These are phyloP conservation scores for Andricus quercusramuli DNA, from an alignment of 2,888 invertebrate genomes.

Conservation along the genomic window DNA sequence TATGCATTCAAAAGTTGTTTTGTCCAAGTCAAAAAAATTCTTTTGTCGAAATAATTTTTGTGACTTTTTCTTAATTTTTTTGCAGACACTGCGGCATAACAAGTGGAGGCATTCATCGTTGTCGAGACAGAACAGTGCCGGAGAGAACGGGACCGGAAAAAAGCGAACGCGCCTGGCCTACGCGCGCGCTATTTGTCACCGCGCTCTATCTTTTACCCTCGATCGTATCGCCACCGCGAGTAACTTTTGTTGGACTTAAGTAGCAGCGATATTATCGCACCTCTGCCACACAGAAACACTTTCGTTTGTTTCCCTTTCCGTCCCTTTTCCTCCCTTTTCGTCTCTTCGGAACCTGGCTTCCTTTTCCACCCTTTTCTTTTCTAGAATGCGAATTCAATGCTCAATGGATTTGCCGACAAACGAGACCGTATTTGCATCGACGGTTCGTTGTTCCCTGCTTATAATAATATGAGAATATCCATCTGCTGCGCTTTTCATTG, in stretches of 20 bases:
- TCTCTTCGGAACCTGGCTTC: background rate
- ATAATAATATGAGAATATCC: conserved; percentile 38
- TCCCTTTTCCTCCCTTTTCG: background rate
- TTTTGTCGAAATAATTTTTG: too few relatives aligned
- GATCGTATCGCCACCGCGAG: conserved; percentile 33
- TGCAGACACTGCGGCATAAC: background rate
- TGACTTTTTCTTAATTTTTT: too few relatives aligned
- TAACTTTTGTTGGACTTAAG: conserved; percentile 20
- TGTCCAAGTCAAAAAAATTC: too few relatives aligned
- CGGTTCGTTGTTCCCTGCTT: conserved; percentile 6
- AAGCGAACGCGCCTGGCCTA: conserved; percentile 51
- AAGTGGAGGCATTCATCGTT: conserved; percentile 30
- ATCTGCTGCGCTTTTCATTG: conserved; percentile 6
- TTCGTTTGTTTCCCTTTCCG: background rate
- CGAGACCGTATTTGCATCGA: conserved; percentile 28
- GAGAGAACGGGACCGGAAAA: conserved; percentile 53
- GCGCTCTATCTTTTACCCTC: conserved; percentile 26
- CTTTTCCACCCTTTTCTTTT: conserved; percentile 12
- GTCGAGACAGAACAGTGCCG: conserved; percentile 52
- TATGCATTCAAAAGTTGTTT: too few relatives aligned
- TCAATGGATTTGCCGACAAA: conserved; percentile 39
- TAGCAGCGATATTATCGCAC: conserved; percentile 33
- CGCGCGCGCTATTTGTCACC: conserved; percentile 59
- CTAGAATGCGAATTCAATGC: conserved; percentile 23
- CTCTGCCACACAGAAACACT: conserved; percentile 15